Base-by-base conservation (phyloP, 2,797 vertebrate genomes). In the Mustela erminea region DNA sequence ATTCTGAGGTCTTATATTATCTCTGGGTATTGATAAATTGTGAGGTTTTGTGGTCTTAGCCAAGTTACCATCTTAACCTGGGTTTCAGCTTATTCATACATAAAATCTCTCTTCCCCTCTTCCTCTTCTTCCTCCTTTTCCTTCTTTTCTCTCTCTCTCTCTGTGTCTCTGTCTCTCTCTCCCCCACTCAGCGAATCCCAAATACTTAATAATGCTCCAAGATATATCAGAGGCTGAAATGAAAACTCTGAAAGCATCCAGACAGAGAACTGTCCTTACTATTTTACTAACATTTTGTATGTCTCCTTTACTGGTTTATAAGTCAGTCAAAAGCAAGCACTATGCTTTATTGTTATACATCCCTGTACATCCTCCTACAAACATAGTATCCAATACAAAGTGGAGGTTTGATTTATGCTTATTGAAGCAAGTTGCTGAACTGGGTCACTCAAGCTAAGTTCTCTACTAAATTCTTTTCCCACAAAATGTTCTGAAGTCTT, bases 401-500 rank as follows among this genome's bases (percentile, higher is more conserved):
- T 13, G 74, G 74, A 83, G 80, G 27, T 54, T 41, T 4, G 4
- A 41, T 41, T 58, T 23, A 38, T 46, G 56, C 43, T 78, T 58
- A 1, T 11, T 35, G 11, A 64, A 70, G n/a, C 49, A 74, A 83
- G 52, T 13, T 46, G 11, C 8, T 78, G 68, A 80, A 38, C 68
- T 29, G 56, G 46, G n/a, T 75, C 18, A 74, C 9, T 56, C 56
- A 80, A 64, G 41, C 32, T 80, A 77, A 56, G 10, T 52, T 64
- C 64, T 60, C 70, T 85, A 13, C 35, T 41, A 66, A 90, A 93
- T 80, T 46, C 17, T 27, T 87, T 81, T 62, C 75, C 43, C 75
- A 87, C 12, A 75, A 62, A 87, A 77, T 14, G 5, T 54, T 66
- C 46, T 49, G 35, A 70, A 66, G 60, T 46, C 98, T 98, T 98